A percentile compares a stretch with the other conserved stretches of the same genome.
Evolutionary conservation across 2,797 vertebrate genomes (phyloP).

Genomic region (Gymnothorax javanicus): DNA sequence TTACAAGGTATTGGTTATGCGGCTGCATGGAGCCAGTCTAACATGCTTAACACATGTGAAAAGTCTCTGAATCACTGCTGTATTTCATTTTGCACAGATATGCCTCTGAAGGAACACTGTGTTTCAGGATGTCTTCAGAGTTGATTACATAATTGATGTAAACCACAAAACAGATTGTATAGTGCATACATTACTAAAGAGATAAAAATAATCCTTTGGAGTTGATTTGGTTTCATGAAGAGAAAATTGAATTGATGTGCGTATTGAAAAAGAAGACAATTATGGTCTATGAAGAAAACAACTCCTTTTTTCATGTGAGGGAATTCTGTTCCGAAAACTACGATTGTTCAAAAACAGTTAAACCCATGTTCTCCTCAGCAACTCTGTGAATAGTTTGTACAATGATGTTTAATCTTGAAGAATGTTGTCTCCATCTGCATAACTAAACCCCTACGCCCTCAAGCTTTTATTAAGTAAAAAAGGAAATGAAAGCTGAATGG

Average conservation of each 20-base stretch:
- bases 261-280: slow-evolving; percentile 30
- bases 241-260: slow-evolving; percentile 39
- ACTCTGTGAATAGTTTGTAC: background rate
- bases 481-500: slow-evolving; percentile 11
- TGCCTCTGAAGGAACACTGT: slow-evolving; percentile 52
- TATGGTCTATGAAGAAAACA: slow-evolving; percentile 14
- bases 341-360: background rate
- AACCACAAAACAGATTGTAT: slow-evolving; percentile 54
- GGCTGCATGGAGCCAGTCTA: slow-evolving; percentile 8
- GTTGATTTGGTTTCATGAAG: slow-evolving; percentile 42
- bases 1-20: slow-evolving; percentile 72
- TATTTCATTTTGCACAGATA: slow-evolving; percentile 48
- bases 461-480: slow-evolving; percentile 23
- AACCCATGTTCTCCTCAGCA: slow-evolving; percentile 8
- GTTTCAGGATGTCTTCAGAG: slow-evolving; percentile 47
- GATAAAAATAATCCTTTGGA: slow-evolving; percentile 45
- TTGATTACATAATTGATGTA: slow-evolving; percentile 46
- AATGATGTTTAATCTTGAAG: slow-evolving; percentile 8
- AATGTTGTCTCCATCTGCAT: slow-evolving; percentile 3
- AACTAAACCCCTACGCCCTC: background rate
- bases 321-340: slow-evolving; percentile 12
- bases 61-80: slow-evolving; percentile 57
- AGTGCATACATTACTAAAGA: slow-evolving; percentile 45
- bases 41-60: slow-evolving; percentile 60
- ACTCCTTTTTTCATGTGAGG: background rate